phyloP scores from a whole-genome alignment of 2,888 invertebrate species.

The Caprella mutica region DNA sequence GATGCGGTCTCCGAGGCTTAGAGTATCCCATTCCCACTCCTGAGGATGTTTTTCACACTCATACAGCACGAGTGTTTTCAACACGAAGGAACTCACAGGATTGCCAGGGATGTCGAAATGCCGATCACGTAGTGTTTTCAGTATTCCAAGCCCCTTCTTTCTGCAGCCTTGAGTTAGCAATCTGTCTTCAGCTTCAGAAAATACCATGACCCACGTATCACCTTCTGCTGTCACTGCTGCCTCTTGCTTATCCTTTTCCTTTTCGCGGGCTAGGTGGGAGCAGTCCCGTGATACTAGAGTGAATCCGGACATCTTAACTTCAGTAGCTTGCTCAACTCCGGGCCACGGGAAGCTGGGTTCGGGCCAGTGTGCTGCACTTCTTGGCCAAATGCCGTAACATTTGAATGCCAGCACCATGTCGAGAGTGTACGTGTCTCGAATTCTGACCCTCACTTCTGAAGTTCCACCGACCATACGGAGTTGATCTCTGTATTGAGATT shows the following conservation, averaged over 20 bases:
- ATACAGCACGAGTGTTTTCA: conserved; percentile 77
- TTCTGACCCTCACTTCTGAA: conserved; percentile 77
- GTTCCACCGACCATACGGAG: conserved; percentile 91
- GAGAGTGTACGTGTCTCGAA: conserved; percentile 77
- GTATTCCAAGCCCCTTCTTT: conserved; percentile 69
- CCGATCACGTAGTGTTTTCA: conserved; percentile 79
- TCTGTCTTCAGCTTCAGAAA: conserved; percentile 80
- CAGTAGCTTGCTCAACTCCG: conserved; percentile 75
- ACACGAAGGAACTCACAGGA: conserved; percentile 80
- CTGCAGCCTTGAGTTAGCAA: conserved; percentile 77
- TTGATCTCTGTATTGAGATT: conserved; percentile 79
- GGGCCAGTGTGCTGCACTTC: conserved; percentile 90
- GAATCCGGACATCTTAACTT: conserved; percentile 85
- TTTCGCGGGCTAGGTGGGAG: conserved; percentile 51
- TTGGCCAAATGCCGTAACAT: conserved; percentile 86
- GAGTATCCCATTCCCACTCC: conserved; percentile 88
- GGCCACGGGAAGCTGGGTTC: conserved; percentile 84
- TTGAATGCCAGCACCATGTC: conserved; percentile 92
- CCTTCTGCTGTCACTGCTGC: conserved; percentile 60
- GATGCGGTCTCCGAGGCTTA: conserved; percentile 75
- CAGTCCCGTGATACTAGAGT: conserved; percentile 58
- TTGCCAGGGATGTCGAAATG: conserved; percentile 65
- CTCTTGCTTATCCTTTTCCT: conserved; percentile 62
- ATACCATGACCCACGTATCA: conserved; percentile 87
- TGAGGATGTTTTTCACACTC: conserved; percentile 94